Conservation (phyloP, 1,140 invertebrate species). For the Vanessa tameamea region DNA sequence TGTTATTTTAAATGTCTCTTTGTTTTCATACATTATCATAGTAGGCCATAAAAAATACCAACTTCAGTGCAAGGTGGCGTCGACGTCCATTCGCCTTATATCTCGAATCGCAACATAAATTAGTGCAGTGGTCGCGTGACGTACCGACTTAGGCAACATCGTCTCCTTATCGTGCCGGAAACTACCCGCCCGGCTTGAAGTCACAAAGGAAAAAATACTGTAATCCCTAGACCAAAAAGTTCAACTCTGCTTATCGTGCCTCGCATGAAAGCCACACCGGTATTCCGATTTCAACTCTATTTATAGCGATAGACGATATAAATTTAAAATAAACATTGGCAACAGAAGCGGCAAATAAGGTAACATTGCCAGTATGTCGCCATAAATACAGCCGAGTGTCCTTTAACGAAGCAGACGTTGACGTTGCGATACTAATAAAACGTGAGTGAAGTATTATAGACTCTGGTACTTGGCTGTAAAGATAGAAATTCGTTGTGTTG, state of each 20-base stretch:
- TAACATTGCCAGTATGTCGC: constrained; percentile 75
- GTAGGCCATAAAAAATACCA: constrained; percentile 63
- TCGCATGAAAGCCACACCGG: constrained; percentile 25
- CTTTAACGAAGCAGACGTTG: constrained; percentile 78
- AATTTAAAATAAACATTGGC: constrained; percentile 41
- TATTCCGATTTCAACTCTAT: constrained; percentile 59
- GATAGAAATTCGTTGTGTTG: constrained; percentile 48
- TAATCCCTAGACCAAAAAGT: constrained; percentile 54
- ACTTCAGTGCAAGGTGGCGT: constrained; percentile 50
- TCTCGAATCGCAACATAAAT: constrained; percentile 78
- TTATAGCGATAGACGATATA: constrained; percentile 48
- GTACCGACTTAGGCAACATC: constrained; percentile 68
- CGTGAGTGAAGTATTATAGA: constrained; percentile 46
- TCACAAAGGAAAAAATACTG: constrained; percentile 52
- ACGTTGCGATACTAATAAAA: constrained; percentile 70
- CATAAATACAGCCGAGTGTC: constrained; percentile 79
- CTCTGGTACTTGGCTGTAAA: constrained; percentile 53
- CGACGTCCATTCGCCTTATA: constrained; percentile 56
- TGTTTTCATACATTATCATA: constrained; percentile 64
- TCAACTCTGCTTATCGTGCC: constrained; percentile 47
- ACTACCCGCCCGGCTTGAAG: constrained; percentile 53
- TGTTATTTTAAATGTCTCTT: constrained; percentile 50
- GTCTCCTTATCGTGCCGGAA: constrained; percentile 77
- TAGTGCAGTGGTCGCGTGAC: constrained; percentile 75
- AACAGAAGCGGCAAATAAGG: constrained; percentile 60